phyloP scores from a whole-genome alignment of 2,888 invertebrate species.

The Steinernema hermaphroditum region DNA sequence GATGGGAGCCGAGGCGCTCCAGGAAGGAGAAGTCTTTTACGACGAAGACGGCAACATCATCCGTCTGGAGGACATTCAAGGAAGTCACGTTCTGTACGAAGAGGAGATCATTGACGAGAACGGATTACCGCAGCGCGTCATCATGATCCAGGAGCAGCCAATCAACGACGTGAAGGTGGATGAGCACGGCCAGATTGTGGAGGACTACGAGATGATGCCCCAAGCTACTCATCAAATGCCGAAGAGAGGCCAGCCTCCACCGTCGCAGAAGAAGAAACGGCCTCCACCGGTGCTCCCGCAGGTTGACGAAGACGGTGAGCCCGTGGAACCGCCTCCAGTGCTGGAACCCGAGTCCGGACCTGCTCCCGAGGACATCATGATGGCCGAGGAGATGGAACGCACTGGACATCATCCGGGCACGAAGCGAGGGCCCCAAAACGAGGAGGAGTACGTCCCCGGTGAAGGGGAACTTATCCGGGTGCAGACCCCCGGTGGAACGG shows the following conservation, averaged over 20 bases:
- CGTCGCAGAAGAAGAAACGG: background rate
- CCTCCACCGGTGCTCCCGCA: background rate
- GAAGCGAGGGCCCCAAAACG: background rate
- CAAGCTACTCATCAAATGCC: background rate
- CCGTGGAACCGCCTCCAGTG: slow-evolving; percentile 15
- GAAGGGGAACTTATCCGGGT: slow-evolving; percentile 21
- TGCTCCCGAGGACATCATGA: slow-evolving; percentile 15
- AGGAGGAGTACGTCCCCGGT: slow-evolving; percentile 14
- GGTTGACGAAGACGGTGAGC: slow-evolving; percentile 6
- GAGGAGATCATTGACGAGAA: slow-evolving; percentile 26
- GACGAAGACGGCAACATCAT: slow-evolving; percentile 26
- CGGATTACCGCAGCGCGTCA: slow-evolving; percentile 6
- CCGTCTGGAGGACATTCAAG: slow-evolving; percentile 26
- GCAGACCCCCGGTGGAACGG: slow-evolving; percentile 6
- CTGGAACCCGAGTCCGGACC: slow-evolving; percentile 15
- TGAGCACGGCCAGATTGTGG: background rate
- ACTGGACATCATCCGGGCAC: background rate
- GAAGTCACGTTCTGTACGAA: slow-evolving; percentile 19
- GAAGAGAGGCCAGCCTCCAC: background rate
- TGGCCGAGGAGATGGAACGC: slow-evolving; percentile 3
- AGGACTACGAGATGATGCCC: background rate
- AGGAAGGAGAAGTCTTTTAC: slow-evolving; percentile 19
- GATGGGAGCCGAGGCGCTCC: background rate
- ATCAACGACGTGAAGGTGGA: background rate
- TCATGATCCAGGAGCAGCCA: slow-evolving; percentile 23